Conservation (phyloP, 2,113 vertebrate species). For the Burhinus bistriatus region DNA sequence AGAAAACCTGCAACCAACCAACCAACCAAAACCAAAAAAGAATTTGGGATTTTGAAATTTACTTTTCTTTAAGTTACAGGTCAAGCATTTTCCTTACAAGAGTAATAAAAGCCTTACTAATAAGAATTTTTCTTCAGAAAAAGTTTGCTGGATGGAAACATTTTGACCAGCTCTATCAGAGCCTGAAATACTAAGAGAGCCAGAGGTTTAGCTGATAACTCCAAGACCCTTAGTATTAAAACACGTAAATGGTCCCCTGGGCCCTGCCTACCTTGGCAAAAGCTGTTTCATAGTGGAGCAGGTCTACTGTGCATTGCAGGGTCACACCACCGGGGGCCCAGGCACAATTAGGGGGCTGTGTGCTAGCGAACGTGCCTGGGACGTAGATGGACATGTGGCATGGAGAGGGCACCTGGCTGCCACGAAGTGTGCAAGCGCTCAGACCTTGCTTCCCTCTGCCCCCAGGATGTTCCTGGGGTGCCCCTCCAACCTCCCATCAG, state of each 20-base stretch:
- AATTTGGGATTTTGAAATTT: neutral
- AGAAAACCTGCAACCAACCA: fast-evolving
- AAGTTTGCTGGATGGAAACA: neutral
- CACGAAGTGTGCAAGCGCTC: neutral
- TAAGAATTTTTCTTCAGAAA: neutral
- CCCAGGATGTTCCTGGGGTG: neutral
- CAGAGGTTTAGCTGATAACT: neutral
- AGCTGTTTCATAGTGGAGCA: neutral
- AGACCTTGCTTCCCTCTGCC: neutral
- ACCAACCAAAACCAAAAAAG: neutral
- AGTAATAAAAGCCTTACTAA: neutral
- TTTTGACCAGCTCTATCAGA: neutral
- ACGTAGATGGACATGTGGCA: fast-evolving
- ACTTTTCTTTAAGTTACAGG: neutral
- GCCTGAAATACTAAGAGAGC: neutral
- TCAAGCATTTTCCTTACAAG: neutral
- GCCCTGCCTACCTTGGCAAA: neutral
- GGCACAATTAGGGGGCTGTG: neutral
- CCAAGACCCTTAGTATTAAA: neutral
- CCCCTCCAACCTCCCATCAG: neutral
- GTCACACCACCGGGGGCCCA: fast-evolving
- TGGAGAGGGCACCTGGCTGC: fast-evolving
- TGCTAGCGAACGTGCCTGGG: neutral
- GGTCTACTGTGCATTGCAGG: neutral
- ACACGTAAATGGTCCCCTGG: neutral